Percentiles rank a stretch among this genome's conserved stretches.
These are phyloP conservation scores for Galaxea fascicularis DNA, from an alignment of 92 coral and sea anemone species.

Conservation along the genomic window DNA sequence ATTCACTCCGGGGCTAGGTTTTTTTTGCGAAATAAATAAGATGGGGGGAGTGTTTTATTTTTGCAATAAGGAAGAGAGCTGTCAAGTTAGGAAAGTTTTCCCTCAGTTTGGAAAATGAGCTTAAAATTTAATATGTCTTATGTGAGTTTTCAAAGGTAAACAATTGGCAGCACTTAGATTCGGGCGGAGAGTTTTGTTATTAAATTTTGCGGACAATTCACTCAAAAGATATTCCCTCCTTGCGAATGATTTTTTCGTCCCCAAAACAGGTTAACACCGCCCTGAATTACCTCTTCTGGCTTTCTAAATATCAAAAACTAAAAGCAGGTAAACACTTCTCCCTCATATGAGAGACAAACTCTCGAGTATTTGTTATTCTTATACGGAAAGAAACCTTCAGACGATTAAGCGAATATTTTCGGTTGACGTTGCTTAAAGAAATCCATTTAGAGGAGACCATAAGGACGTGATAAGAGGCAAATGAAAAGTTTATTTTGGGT, in stretches of 20 bases:
- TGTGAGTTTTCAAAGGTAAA: conserved; percentile 30
- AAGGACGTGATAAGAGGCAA: conserved; percentile 8
- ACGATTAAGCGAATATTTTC: conserved; percentile 23
- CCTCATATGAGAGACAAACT: not conserved
- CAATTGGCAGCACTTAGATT: not conserved
- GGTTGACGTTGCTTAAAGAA: conserved; percentile 3
- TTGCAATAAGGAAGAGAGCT: conserved; percentile 45
- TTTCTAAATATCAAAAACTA: not conserved
- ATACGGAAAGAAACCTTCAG: conserved; percentile 17
- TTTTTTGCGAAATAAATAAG: conserved; percentile 11
- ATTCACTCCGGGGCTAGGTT: not conserved
- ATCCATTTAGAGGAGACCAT: conserved; percentile 2
- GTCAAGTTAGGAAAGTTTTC: conserved; percentile 46
- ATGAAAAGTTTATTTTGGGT: conserved; percentile 17
- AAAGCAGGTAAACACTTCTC: not conserved
- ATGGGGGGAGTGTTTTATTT: conserved; percentile 37
- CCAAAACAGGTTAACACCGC: conserved; percentile 18
- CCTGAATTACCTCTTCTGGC: not conserved
- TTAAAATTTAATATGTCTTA: conserved; percentile 50
- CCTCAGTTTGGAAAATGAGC: conserved; percentile 55
- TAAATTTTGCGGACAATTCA: conserved; percentile 1
- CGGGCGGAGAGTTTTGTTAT: not conserved
- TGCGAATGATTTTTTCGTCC: not conserved
- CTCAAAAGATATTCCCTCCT: not conserved
- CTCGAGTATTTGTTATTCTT: not conserved